Conservation (phyloP, 2,113 vertebrate species). For the Notarius lentiginosus region DNA sequence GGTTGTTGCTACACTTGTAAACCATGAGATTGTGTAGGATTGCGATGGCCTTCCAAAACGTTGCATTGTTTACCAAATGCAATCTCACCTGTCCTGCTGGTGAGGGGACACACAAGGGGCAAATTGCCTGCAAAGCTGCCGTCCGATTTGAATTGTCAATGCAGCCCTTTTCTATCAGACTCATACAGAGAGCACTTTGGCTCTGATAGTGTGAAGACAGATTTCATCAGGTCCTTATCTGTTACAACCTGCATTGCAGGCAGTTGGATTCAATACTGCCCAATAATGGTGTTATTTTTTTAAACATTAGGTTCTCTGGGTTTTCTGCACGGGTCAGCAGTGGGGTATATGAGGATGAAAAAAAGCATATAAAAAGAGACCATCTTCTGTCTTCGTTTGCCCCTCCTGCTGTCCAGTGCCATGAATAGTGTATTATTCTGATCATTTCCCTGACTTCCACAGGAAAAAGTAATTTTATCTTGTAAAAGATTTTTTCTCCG, state of each 20-base stretch:
- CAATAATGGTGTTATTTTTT: slow-evolving; percentile 88
- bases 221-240: slow-evolving; percentile 86
- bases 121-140: slow-evolving; percentile 68
- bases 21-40: slow-evolving; percentile 58
- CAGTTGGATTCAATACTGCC: slow-evolving; percentile 81
- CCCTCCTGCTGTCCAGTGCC: slow-evolving; percentile 58
- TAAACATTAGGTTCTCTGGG: slow-evolving; percentile 84
- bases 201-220: slow-evolving; percentile 80
- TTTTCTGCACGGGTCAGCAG: slow-evolving; percentile 90
- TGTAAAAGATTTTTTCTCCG: slow-evolving; percentile 63
- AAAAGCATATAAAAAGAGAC: slow-evolving; percentile 58
- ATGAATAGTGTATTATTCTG: slow-evolving; percentile 70
- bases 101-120: slow-evolving; percentile 59
- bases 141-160: slow-evolving; percentile 69
- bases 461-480: slow-evolving; percentile 75
- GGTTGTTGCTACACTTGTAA: slow-evolving; percentile 53
- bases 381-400: slow-evolving; percentile 44
- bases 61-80: slow-evolving; percentile 68
- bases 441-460: slow-evolving; percentile 70
- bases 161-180: slow-evolving; percentile 62
- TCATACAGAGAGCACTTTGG: slow-evolving; percentile 68
- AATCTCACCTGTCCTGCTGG: slow-evolving; percentile 62
- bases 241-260: slow-evolving; percentile 85
- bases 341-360: slow-evolving; percentile 57
- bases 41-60: slow-evolving; percentile 50